Base-by-base conservation (phyloP, 2,888 invertebrate genomes). In the Blomia tropicalis region DNA sequence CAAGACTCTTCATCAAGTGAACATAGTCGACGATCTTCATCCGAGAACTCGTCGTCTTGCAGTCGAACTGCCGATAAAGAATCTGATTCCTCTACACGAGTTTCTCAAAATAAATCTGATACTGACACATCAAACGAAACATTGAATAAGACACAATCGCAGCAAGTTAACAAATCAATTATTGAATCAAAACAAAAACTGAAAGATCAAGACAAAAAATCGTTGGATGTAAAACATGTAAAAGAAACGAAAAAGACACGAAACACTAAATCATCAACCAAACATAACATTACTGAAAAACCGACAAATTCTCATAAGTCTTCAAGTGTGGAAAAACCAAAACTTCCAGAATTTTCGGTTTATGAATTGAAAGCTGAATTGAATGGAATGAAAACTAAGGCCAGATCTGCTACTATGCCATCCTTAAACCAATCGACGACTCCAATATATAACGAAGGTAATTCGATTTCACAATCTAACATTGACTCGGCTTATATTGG, bases 361-460 rank as follows among this genome's bases (percentile, higher is more conserved):
- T 47, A 11, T 27, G 27, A 14, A 47, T 11, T n/a, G 22, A 47
- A 47, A 25, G 7, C n/a, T 27, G 51, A 47, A 11, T 47, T 36
- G 36, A 17, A 36, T 36, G n/a, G n/a, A n/a, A 11, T 36, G 36
- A 36, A 7, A 36, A 36, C 56, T 5, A 56, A 56, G 23, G 29
- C 31, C 2, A 56, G 56, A 56, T 56, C 56, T 1, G 56, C 56
- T 5, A 56, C 56, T 19, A 19, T 56, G 29, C 56, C 56, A 30
- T 47, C 17, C 7, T 36, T 36, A 36, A 36, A 17, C 36, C 7
- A 36, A 11, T 36, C 36, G 17, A 36, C 7, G 17, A 36, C 7
- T 36, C 7, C 36, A 11, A 11, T 36, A 17, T 11, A 11, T 7
- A 36, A 17, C 17, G 36, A 36, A 11, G 17, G 36, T 36, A 36